Evolutionary conservation across 2,113 vertebrate genomes (phyloP).

Genomic region (Nothobranchius kuhntae): DNA sequence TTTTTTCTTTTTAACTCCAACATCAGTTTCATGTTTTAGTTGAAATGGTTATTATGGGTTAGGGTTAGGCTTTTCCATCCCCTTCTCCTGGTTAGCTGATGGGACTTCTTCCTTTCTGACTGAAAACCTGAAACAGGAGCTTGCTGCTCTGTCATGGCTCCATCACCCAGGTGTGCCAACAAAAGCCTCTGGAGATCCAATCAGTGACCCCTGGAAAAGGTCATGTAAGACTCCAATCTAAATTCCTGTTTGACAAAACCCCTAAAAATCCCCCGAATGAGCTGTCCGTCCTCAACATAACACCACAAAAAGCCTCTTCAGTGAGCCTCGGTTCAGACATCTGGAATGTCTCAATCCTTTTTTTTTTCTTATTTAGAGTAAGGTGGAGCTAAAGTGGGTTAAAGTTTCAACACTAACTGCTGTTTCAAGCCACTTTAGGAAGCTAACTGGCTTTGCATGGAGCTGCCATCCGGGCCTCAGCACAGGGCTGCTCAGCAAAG

Average conservation of each 20-base stretch:
- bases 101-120: conserved; percentile 9
- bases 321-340: conserved; percentile 55
- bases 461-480: conserved; percentile 38
- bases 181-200: conserved; percentile 73
- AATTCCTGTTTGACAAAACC: conserved; percentile 76
- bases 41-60: neutral
- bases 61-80: neutral
- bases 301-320: conserved; percentile 49
- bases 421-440: conserved; percentile 51
- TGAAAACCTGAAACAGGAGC: conserved; percentile 70
- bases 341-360: conserved; percentile 57
- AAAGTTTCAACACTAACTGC: conserved; percentile 63
- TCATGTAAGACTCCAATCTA: conserved; percentile 77
- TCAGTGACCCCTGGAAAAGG: conserved; percentile 74
- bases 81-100: neutral
- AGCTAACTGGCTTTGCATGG: conserved; percentile 68
- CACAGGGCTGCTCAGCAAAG: conserved; percentile 46
- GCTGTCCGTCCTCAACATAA: conserved; percentile 51
- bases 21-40: neutral
- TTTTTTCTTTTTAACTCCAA: neutral
- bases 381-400: conserved; percentile 51
- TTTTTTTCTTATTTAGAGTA: conserved; percentile 2
- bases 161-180: conserved; percentile 81
- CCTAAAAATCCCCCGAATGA: conserved; percentile 63
- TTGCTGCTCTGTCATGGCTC: conserved; percentile 62